Conservation (phyloP, 1,140 invertebrate species). For the Heterodera schachtii region DNA sequence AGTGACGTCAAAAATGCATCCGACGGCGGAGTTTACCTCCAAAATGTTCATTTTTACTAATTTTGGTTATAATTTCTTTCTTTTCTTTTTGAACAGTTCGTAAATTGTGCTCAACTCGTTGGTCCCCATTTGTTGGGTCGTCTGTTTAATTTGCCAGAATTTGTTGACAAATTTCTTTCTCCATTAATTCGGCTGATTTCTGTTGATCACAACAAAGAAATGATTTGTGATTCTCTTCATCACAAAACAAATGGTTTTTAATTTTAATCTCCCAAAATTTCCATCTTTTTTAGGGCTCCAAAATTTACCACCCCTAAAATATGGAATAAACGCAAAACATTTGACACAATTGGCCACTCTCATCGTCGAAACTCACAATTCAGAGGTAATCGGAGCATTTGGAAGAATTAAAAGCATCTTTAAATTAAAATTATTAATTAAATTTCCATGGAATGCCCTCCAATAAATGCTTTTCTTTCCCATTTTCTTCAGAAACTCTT, state of each 20-base stretch:
- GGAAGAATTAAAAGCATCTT: too few relatives aligned
- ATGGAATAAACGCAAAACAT: conserved; percentile 10
- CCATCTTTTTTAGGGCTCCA: background rate
- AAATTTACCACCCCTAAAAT: conserved; percentile 14
- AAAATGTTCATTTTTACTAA: background rate
- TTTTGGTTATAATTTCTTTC: conserved; percentile 1
- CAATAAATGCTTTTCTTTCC: background rate
- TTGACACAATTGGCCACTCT: background rate
- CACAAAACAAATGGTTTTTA: conserved; percentile 1
- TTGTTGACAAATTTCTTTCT: background rate
- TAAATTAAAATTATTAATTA: too few relatives aligned
- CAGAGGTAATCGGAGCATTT: conserved; percentile 7
- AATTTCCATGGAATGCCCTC: too few relatives aligned
- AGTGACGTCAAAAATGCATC: conserved; percentile 16
- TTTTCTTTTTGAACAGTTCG: conserved; percentile 4
- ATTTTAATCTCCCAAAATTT: background rate
- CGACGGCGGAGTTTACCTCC: conserved; percentile 2
- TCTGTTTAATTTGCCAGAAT: conserved; percentile 9
- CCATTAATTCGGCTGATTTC: background rate
- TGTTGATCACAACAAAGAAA: conserved; percentile 5
- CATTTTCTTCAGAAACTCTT: conserved; percentile 9
- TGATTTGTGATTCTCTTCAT: background rate
- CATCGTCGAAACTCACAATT: background rate
- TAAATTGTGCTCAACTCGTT: background rate
- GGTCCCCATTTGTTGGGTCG: background rate